phyloP scores from a whole-genome alignment of 2,797 vertebrate species.

The Enteromius anoplus region DNA sequence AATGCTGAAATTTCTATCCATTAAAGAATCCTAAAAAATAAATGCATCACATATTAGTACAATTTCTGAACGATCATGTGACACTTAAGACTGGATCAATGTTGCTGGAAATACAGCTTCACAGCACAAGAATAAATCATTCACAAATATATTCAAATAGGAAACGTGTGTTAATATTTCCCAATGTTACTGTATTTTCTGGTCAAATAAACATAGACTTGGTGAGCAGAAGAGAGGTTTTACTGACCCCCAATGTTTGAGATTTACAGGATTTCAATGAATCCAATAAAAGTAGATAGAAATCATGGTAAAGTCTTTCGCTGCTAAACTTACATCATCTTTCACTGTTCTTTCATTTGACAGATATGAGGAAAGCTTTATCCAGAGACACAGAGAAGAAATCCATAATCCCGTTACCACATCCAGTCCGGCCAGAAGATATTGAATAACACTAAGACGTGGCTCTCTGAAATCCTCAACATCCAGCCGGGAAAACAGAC shows the following conservation, averaged over 20 bases:
- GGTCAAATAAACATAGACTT: neutral
- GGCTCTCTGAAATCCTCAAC: slow-evolving; percentile 70
- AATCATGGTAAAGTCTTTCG: neutral
- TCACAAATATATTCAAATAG: no score
- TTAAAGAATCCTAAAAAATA: neutral
- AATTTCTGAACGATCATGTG: neutral
- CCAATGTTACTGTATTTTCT: neutral
- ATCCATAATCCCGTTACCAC: slow-evolving; percentile 92
- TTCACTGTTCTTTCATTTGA: slow-evolving; percentile 20
- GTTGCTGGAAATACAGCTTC: neutral
- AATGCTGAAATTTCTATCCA: neutral
- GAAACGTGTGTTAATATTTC: neutral
- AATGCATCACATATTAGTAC: neutral
- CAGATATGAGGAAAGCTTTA: slow-evolving; percentile 97
- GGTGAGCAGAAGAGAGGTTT: neutral
- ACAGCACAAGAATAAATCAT: neutral
- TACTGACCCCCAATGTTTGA: neutral
- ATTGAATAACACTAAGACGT: slow-evolving; percentile 86
- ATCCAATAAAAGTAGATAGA: no score
- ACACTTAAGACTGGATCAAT: neutral
- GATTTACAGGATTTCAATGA: no score
- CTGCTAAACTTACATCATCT: neutral
- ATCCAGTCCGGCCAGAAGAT: slow-evolving; percentile 94
- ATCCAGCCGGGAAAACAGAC: slow-evolving; percentile 39
- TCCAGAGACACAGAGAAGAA: slow-evolving; percentile 95